Conservation (phyloP, 2,113 vertebrate species). For the Phalacrocorax brasilianus region DNA sequence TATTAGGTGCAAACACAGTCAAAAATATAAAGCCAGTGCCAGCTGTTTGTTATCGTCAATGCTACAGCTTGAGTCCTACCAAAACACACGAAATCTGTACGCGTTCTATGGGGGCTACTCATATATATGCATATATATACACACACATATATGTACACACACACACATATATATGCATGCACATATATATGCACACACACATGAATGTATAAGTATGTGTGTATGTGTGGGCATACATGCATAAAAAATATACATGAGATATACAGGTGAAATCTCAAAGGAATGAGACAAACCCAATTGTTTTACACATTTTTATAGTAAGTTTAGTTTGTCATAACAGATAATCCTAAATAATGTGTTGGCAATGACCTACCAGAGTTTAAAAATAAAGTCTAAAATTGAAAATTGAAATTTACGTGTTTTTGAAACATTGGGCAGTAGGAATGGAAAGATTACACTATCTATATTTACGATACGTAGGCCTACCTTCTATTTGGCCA, state of each 20-base stretch:
- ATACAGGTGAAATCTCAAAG: neutral
- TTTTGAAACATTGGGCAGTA: neutral
- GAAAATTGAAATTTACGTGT: neutral
- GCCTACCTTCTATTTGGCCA: neutral
- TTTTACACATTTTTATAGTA: neutral
- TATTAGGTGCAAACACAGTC: neutral
- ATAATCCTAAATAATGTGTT: fast-evolving
- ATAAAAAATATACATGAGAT: neutral
- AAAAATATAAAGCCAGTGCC: neutral
- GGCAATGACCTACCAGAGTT: neutral
- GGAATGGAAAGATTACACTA: neutral
- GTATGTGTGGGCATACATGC: neutral
- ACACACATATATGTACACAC: too few relatives aligned
- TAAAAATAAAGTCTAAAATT: neutral
- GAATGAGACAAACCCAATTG: neutral
- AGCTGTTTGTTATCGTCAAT: neutral
- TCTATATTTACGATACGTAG: neutral
- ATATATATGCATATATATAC: fast-evolving
- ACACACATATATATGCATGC: fast-evolving
- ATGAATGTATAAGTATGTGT: fast-evolving
- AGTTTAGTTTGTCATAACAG: neutral
- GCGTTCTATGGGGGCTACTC: neutral
- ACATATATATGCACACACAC: neutral
- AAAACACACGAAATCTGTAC: neutral
- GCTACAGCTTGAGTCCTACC: neutral